Base-by-base conservation (phyloP, 2,113 vertebrate genomes). In the Sander lucioperca region DNA sequence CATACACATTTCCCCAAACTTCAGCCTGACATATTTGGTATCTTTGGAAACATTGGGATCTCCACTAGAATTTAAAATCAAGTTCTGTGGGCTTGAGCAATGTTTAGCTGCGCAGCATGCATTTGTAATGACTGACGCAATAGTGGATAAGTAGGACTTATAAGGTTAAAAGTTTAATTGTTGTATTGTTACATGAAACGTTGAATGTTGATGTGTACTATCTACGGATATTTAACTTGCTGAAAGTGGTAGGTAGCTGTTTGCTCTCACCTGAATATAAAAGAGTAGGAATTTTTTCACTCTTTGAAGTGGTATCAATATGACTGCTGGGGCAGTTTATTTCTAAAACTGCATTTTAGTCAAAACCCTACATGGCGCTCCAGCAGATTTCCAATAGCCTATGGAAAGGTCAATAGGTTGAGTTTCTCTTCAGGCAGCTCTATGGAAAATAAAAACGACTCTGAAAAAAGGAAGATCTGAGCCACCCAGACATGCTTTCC, bases 391-490 rank as follows among this genome's bases (percentile, higher is more conserved):
- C 36, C 79, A 87, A 86, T 36, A 74, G 61, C n/a, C 25, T 21
- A 54, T 0, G 16, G 51, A 81, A 64, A 77, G 58, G 74, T 85
- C 58, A 1, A 39, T 7, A 69, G 78, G 80, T 83, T 71, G 62
- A 89, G 82, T 82, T 72, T 82, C 51, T 85, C 67, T 59, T 58
- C 51, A 57, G 62, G 70, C 30, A 73, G 43, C 47, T 50, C 30
- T 19, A 2, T 30, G 30, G n/a, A 75, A 65, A 81, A 83, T 65
- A 70, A 68, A 70, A 80, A 62, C 1, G 36, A 27, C 9, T 61
- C 66, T 68, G 56, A 90, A 83, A 86, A 89, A 83, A 82, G 65
- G 61, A 82, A 83, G 81, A 86, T 82, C 54, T 72, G 77, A 74
- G 81, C 84, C 79, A 77, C 80, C 43, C 58, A 84, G 77, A 77